Conservation (phyloP, 2,888 invertebrate species). For the Rhagonycha lutea region DNA sequence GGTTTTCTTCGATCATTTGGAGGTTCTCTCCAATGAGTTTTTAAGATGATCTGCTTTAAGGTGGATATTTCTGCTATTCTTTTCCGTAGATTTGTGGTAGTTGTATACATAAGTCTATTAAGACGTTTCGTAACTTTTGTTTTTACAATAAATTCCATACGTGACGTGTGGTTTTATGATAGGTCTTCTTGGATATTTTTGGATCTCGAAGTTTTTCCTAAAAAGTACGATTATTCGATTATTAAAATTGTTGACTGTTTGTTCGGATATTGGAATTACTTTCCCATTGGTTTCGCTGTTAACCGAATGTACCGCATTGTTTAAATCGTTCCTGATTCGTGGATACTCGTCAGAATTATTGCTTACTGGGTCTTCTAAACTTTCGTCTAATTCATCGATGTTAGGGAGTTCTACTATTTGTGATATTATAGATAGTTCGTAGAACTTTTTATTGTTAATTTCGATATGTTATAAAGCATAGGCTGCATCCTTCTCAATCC, state of each 20-base stretch:
- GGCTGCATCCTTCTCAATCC: too few relatives aligned
- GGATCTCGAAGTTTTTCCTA: neutral
- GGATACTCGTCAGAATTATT: neutral
- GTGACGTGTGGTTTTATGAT: slow-evolving; percentile 1
- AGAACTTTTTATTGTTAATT: neutral
- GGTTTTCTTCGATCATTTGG: too few relatives aligned
- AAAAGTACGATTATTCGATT: neutral
- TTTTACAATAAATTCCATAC: slow-evolving; percentile 8
- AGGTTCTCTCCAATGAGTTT: too few relatives aligned
- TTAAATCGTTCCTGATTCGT: neutral
- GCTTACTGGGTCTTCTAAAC: neutral
- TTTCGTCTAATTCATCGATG: neutral
- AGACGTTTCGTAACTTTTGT: neutral
- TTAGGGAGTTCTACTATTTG: neutral
- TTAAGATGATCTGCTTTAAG: too few relatives aligned
- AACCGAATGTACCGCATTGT: neutral
- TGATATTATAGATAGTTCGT: neutral
- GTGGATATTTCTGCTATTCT: too few relatives aligned
- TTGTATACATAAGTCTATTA: neutral
- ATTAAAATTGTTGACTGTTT: neutral
- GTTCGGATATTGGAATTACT: neutral
- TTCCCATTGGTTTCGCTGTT: neutral
- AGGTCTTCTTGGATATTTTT: slow-evolving; percentile 2
- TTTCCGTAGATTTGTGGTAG: too few relatives aligned
- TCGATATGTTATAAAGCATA: too few relatives aligned